Base-by-base conservation (phyloP, 2,797 vertebrate genomes). In the Ispidina lecontei region DNA sequence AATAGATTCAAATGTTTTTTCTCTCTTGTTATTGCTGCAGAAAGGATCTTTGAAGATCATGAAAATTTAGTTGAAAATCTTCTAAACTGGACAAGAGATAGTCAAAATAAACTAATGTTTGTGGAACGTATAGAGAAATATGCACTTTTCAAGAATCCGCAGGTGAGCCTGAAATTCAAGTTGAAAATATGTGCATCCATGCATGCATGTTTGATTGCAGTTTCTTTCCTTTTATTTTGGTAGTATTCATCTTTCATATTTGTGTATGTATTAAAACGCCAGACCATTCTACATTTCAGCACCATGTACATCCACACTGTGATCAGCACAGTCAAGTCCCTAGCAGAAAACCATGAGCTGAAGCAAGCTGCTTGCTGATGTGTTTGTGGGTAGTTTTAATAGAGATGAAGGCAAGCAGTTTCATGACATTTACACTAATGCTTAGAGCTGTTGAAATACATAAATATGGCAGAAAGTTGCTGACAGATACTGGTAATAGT, bases 51-150 rank as follows among this genome's bases (percentile, higher is more conserved):
- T 95, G 99, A 99, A 98, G 99, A 99, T 95, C 99, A 99, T 44
- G 99, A 99, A 98, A 99, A 99, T 95, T 94, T 99, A 95, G 99
- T 99, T 96, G 99, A 99, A 97, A 99, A 99, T 95, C 98, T 99
- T 31, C 96, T 99, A 70, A 99, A 99, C 97, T 99, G 99, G 99
- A 99, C 99, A 74, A 98, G 99, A 89, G 99, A 99, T 96, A 99
- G 99, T 95, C 99, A 99, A 96, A 99, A 99, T 96, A 99, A 99
- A 93, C 98, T 99, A 7, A 98, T 99, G 98, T 99, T 99, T 46
- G 98, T 98, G 5, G 99, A 99, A 71, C 98, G 99, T 75, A 99
- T 99, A 71, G 99, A 99, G 98, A 99, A 99, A 96, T 99, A 99
- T 0, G 98, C 99, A 41, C 97, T 99, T 96, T 99, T 99, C 97